These are phyloP conservation scores for Gandaritis pyraliata DNA, from an alignment of 2,888 invertebrate species.

Conservation along the genomic window DNA sequence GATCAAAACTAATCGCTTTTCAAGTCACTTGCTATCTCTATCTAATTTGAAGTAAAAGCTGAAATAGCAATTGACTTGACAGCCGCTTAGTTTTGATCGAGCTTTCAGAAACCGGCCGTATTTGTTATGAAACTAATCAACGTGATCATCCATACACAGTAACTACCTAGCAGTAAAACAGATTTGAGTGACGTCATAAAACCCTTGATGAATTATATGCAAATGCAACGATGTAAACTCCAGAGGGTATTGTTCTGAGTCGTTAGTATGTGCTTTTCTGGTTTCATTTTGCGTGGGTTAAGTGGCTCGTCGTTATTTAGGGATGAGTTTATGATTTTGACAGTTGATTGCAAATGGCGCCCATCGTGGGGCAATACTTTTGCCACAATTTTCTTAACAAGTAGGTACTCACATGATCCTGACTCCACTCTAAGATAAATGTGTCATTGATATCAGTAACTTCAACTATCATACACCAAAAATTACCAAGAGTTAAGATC, in stretches of 20 bases:
- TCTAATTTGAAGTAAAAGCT: too few relatives aligned
- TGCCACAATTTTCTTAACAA: too few relatives aligned
- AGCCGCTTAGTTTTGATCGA: too few relatives aligned
- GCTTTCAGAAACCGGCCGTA: too few relatives aligned
- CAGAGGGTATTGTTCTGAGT: slow-evolving; percentile 48
- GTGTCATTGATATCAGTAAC: too few relatives aligned
- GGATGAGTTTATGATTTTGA: slow-evolving; percentile 32
- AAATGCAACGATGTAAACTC: slow-evolving; percentile 56
- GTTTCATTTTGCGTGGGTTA: slow-evolving; percentile 33
- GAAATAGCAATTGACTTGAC: too few relatives aligned
- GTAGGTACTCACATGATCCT: too few relatives aligned
- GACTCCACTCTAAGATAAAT: too few relatives aligned
- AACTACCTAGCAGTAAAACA: slow-evolving; percentile 43
- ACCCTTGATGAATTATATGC: slow-evolving; percentile 59
- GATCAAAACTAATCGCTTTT: too few relatives aligned
- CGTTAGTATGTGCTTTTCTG: slow-evolving; percentile 39
- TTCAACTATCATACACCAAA: too few relatives aligned
- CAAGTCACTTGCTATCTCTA: too few relatives aligned
- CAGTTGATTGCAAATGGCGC: slow-evolving; percentile 7
- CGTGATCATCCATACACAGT: slow-evolving; percentile 3
- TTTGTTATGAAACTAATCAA: slow-evolving; percentile 12
- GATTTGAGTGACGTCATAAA: slow-evolving; percentile 54
- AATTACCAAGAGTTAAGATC: too few relatives aligned
- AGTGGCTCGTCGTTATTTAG: slow-evolving; percentile 38
- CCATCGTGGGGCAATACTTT: slow-evolving; percentile 11